These are phyloP conservation scores for Drosophila macrospina DNA, from an alignment of 2,888 invertebrate genomes.

Conservation along the genomic window DNA sequence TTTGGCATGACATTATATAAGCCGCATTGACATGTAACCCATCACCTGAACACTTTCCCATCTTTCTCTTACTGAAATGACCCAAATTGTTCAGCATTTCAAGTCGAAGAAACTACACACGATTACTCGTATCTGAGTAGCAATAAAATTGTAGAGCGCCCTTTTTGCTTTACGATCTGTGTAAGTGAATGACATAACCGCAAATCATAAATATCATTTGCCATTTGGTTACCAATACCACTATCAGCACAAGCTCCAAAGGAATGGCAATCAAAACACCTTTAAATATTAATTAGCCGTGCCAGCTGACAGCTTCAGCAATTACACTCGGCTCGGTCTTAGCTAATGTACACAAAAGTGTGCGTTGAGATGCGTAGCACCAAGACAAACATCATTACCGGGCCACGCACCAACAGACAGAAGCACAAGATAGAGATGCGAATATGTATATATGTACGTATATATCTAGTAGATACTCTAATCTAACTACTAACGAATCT, in stretches of 20 bases:
- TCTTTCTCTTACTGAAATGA: constrained; percentile 61
- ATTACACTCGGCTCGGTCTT: constrained; percentile 37
- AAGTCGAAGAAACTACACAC: constrained; percentile 7
- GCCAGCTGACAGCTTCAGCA: constrained; percentile 41
- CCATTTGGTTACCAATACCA: constrained; percentile 24
- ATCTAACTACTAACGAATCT: constrained; percentile 52
- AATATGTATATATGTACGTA: constrained; percentile 2
- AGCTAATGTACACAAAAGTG: constrained; percentile 44
- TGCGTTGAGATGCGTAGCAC: constrained; percentile 73
- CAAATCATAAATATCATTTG: constrained; percentile 39
- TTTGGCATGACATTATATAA: constrained; percentile 41
- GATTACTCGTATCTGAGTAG: constrained; percentile 3
- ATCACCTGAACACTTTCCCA: constrained; percentile 47
- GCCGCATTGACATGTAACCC: constrained; percentile 22
- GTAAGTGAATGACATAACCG: constrained; percentile 63
- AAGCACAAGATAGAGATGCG: not conserved
- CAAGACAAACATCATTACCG: not conserved
- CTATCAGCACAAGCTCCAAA: constrained; percentile 5
- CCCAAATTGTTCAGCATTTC: constrained; percentile 35
- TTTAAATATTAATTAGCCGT: constrained; percentile 77
- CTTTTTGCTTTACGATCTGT: constrained; percentile 3
- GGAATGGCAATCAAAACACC: constrained; percentile 65
- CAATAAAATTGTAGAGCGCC: constrained; percentile 26
- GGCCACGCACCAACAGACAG: not conserved
- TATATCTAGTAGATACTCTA: constrained; percentile 36